Conservation (phyloP, 2,113 vertebrate species). For the Gymnocephalus cernua region DNA sequence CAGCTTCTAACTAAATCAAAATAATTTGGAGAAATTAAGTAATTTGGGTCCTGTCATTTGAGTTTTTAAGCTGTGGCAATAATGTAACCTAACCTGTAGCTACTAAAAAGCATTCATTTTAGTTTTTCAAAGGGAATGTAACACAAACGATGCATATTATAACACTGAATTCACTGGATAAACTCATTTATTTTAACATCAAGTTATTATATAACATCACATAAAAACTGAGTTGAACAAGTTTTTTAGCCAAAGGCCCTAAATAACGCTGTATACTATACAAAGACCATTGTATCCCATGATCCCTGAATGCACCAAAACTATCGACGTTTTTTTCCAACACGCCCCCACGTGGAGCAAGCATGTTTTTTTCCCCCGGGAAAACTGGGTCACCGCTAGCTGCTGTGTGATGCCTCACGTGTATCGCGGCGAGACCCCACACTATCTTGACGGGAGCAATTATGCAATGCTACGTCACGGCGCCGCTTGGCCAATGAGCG, state of each 20-base stretch:
- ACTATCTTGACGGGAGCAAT: slow-evolving; percentile 68
- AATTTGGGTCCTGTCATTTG: too few relatives aligned
- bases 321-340: not conserved
- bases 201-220: not conserved
- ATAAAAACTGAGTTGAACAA: not conserved
- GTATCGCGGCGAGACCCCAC: slow-evolving; percentile 77
- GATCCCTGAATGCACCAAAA: not conserved
- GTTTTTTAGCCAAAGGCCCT: not conserved
- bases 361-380: slow-evolving; percentile 51
- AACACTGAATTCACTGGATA: too few relatives aligned
- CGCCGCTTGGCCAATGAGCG: slow-evolving; percentile 85
- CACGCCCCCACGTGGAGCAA: slow-evolving; percentile 83
- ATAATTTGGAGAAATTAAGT: too few relatives aligned
- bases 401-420: slow-evolving; percentile 82
- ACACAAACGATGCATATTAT: not conserved
- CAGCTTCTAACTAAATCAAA: too few relatives aligned
- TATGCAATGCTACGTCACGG: slow-evolving; percentile 89
- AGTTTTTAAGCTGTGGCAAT: not conserved
- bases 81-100: too few relatives aligned
- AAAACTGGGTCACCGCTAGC: slow-evolving; percentile 80
- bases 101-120: not conserved
- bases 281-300: accelerated
- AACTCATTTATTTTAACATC: not conserved
- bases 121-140: not conserved
- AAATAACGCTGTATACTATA: not conserved